These are phyloP conservation scores for Phylloscopus trochilus DNA, from an alignment of 2,113 vertebrate species.

Conservation along the genomic window DNA sequence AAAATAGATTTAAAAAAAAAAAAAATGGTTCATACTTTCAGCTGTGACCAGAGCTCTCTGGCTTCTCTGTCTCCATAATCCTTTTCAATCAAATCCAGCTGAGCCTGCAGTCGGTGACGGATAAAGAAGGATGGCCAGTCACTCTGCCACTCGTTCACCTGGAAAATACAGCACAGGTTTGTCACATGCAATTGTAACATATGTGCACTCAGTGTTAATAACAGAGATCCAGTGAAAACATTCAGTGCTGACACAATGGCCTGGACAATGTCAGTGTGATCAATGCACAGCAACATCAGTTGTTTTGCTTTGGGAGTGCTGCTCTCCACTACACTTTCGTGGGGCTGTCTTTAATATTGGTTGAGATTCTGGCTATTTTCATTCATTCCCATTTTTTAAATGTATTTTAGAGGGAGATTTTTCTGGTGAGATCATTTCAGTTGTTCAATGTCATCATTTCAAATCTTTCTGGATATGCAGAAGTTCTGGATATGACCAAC, in stretches of 20 bases:
- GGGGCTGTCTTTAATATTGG: neutral
- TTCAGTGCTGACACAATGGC: neutral
- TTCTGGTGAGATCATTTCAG: neutral
- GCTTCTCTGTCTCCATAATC: constrained; percentile 86
- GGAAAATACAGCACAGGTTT: neutral
- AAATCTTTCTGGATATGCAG: no score
- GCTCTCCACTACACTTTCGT: neutral
- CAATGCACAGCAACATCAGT: neutral
- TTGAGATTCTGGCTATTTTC: neutral
- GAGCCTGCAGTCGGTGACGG: constrained; percentile 81
- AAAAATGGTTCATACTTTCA: constrained; percentile 77
- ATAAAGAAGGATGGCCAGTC: constrained; percentile 87
- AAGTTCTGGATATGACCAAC: no score
- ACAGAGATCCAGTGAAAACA: neutral
- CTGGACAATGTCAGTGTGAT: neutral
- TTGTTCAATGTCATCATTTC: neutral
- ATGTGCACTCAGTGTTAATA: neutral
- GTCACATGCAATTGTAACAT: neutral
- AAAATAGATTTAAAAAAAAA: neutral
- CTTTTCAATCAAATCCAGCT: constrained; percentile 81
- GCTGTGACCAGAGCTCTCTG: constrained; percentile 82
- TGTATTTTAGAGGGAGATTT: neutral
- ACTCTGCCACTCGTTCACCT: constrained; percentile 88
- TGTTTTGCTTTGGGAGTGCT: neutral
- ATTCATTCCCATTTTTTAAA: neutral